A percentile compares a stretch with the other conserved stretches of the same genome.
These are phyloP conservation scores for Zaprionus inermis DNA, from an alignment of 1,140 invertebrate species.

Conservation along the genomic window DNA sequence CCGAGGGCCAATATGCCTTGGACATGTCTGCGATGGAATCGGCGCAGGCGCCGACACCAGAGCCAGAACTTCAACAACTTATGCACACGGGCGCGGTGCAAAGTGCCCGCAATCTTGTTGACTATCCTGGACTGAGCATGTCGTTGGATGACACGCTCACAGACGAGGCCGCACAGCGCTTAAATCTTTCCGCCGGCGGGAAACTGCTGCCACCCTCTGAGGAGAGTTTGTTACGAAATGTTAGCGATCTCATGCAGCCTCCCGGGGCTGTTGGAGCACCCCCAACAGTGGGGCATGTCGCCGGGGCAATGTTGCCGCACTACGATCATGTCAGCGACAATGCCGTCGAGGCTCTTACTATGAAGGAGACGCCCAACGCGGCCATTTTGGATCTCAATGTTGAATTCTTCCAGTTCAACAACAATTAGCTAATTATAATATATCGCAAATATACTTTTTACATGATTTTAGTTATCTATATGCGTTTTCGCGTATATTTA, in stretches of 20 bases:
- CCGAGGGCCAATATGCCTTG: constrained; percentile 79
- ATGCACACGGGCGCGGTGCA: constrained; percentile 23
- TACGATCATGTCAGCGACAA: constrained; percentile 83
- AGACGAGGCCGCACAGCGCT: constrained; percentile 78
- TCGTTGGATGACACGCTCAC: constrained; percentile 79
- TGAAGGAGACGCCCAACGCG: constrained; percentile 68
- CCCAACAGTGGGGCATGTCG: constrained; percentile 47
- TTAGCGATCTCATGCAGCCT: constrained; percentile 75
- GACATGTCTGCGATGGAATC: constrained; percentile 80
- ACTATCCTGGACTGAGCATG: constrained; percentile 76
- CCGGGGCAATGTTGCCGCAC: constrained; percentile 48
- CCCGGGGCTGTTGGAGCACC: constrained; percentile 54
- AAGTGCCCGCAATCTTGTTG: constrained; percentile 60
- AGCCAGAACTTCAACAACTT: constrained; percentile 49
- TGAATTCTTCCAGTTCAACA: constrained; percentile 81
- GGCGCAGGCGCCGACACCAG: constrained; percentile 59
- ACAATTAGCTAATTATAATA: constrained; percentile 48
- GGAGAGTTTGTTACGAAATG: constrained; percentile 75
- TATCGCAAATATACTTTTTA: constrained; percentile 4
- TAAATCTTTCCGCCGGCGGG: constrained; percentile 78
- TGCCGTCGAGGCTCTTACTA: constrained; percentile 78
- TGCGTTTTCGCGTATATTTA: constrained; percentile 12
- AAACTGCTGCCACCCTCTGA: constrained; percentile 79
- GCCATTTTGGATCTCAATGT: constrained; percentile 74
- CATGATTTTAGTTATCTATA: not conserved